A percentile compares a stretch with the other conserved stretches of the same genome.
phyloP scores from a whole-genome alignment of 2,797 vertebrate genomes.

The Neosilurus hyrtlii region DNA sequence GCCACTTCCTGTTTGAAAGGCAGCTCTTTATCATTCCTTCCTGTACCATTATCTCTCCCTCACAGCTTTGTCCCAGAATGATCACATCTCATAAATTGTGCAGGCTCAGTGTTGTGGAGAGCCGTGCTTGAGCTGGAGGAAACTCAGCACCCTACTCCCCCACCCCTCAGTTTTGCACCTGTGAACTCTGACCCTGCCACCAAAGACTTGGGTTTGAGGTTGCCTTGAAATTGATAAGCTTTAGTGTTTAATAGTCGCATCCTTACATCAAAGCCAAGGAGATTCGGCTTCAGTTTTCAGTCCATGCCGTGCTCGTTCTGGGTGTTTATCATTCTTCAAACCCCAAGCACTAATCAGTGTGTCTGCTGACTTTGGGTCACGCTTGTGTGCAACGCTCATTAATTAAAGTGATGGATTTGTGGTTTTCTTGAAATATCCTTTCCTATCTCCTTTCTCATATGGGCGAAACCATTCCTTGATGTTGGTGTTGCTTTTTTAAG shows the following conservation, averaged over 20 bases:
- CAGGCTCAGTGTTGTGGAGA: not conserved
- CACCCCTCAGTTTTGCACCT: conserved; percentile 42
- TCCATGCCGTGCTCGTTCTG: not conserved
- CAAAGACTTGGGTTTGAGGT: not conserved
- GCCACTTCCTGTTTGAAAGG: conserved; percentile 30
- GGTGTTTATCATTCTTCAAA: not conserved
- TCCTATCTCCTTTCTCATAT: not conserved
- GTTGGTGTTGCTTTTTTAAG: not conserved
- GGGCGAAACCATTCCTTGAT: not conserved
- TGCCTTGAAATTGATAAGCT: conserved; percentile 47
- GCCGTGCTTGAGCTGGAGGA: not conserved
- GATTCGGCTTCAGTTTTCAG: conserved; percentile 20
- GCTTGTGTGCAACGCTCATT: not conserved
- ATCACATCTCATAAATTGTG: conserved; percentile 20
- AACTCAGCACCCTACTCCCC: not conserved
- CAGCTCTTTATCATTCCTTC: conserved; percentile 26
- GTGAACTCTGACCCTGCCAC: conserved; percentile 43
- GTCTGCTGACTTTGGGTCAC: not conserved
- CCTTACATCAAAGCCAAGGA: conserved; percentile 26
- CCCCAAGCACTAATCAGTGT: not conserved
- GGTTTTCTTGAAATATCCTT: not conserved
- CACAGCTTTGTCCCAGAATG: not conserved
- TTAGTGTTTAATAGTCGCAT: conserved; percentile 48
- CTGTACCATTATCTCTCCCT: conserved; percentile 18
- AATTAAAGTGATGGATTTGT: conserved; percentile 3